A percentile compares a stretch with the other conserved stretches of the same genome.
Evolutionary conservation across 2,797 vertebrate genomes (phyloP).

Genomic region (Allochrocebus solatus): DNA sequence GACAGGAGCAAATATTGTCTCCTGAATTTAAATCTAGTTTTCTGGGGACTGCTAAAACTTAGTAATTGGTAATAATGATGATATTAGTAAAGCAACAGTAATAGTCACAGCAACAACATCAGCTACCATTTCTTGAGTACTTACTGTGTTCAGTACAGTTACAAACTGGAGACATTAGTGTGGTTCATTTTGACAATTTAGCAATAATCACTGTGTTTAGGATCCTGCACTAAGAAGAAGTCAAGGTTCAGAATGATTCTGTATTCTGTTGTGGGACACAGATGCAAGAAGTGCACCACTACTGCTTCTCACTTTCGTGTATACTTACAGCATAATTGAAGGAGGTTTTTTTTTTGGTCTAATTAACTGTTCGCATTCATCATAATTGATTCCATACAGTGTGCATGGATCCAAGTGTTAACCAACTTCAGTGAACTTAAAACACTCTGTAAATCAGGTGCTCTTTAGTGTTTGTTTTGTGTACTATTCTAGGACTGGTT

Average conservation of each 20-base stretch:
- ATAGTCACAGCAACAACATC: background rate
- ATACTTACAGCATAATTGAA: rapidly evolving
- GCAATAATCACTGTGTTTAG: rapidly evolving
- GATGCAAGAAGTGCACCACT: background rate
- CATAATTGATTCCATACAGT: background rate
- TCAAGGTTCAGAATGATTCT: background rate
- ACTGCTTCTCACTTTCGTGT: rapidly evolving
- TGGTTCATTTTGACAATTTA: too few relatives aligned
- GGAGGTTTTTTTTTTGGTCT: background rate
- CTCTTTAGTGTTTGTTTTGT: too few relatives aligned
- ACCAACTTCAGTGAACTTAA: rapidly evolving
- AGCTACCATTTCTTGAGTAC: background rate
- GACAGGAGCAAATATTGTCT: background rate
- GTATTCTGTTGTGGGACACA: background rate
- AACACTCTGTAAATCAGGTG: background rate
- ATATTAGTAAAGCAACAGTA: too few relatives aligned
- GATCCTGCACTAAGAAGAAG: background rate
- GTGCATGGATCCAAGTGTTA: rapidly evolving
- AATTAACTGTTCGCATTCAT: background rate
- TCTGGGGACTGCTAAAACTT: background rate
- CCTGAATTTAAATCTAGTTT: background rate
- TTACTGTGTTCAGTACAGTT: rapidly evolving
- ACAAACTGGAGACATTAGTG: too few relatives aligned
- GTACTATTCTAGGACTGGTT: background rate
- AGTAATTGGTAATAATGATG: rapidly evolving